These are phyloP conservation scores for Corticium candelabrum DNA, from an alignment of 37 sponge, comb jelly and placozoan genomes.

Conservation along the genomic window DNA sequence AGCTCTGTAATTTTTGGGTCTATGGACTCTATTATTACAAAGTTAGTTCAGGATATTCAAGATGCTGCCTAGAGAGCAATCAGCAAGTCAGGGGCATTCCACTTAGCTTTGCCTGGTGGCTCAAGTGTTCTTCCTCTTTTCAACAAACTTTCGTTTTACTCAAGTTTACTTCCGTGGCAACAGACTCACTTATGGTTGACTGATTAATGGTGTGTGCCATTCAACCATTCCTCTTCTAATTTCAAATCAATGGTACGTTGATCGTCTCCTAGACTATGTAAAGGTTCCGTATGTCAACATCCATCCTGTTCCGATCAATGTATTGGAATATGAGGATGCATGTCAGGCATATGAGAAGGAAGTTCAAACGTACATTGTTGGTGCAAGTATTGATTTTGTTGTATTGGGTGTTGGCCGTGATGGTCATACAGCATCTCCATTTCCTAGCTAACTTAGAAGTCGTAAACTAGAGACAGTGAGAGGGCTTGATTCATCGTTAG, in stretches of 20 bases:
- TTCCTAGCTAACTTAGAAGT: too few relatives aligned
- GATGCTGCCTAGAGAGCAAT: slow-evolving; percentile 9
- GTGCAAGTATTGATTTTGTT: too few relatives aligned
- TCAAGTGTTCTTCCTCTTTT: background rate
- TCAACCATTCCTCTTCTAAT: slow-evolving; percentile 14
- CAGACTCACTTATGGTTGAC: slow-evolving; percentile 60
- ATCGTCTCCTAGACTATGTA: slow-evolving; percentile 13
- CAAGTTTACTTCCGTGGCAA: slow-evolving; percentile 33
- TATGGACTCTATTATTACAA: background rate
- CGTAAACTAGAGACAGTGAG: too few relatives aligned
- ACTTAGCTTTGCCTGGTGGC: slow-evolving; percentile 57
- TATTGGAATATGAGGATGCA: too few relatives aligned
- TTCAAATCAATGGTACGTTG: slow-evolving; percentile 11
- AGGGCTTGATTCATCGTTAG: too few relatives aligned
- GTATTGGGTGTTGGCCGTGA: too few relatives aligned
- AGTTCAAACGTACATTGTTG: too few relatives aligned
- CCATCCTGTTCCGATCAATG: slow-evolving; percentile 51
- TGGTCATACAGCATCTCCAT: too few relatives aligned
- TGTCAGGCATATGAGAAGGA: too few relatives aligned
- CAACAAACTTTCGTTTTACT: background rate
- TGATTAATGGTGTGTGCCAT: slow-evolving; percentile 55
- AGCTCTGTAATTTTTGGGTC: background rate
- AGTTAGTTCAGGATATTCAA: slow-evolving; percentile 10
- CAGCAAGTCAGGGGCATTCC: slow-evolving; percentile 14
- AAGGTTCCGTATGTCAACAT: slow-evolving; percentile 30